These are phyloP conservation scores for Protophormia terraenovae DNA, from an alignment of 2,888 invertebrate genomes.

Conservation along the genomic window DNA sequence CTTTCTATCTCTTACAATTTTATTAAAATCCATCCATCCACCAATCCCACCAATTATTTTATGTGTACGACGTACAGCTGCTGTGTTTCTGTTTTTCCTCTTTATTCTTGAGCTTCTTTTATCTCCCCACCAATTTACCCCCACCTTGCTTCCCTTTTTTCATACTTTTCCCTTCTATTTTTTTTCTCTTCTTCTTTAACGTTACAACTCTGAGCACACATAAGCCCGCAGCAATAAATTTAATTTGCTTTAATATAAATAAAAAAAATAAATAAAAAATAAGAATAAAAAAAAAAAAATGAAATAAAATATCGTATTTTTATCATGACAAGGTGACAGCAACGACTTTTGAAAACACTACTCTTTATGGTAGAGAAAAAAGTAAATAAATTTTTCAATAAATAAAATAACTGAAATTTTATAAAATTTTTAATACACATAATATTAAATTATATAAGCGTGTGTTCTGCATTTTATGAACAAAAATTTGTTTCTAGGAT, in stretches of 20 bases:
- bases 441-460: too few relatives aligned
- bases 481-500: too few relatives aligned
- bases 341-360: slow-evolving; percentile 35
- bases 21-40: slow-evolving; percentile 34
- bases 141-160: slow-evolving; percentile 39
- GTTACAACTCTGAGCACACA: slow-evolving; percentile 70
- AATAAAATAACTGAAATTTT: too few relatives aligned
- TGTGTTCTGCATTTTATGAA: too few relatives aligned
- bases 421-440: too few relatives aligned
- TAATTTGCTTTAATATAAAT: slow-evolving; percentile 68
- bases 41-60: slow-evolving; percentile 42
- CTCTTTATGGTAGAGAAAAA: too few relatives aligned
- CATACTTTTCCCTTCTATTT: slow-evolving; percentile 17
- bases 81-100: slow-evolving; percentile 62
- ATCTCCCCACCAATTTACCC: slow-evolving; percentile 52
- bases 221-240: slow-evolving; percentile 70
- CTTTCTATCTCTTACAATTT: slow-evolving; percentile 44
- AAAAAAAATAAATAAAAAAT: slow-evolving; percentile 35
- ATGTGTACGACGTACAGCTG: slow-evolving; percentile 58
- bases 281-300: slow-evolving; percentile 59
- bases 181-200: slow-evolving; percentile 40
- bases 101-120: slow-evolving; percentile 64
- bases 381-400: too few relatives aligned
- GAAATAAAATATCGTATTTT: slow-evolving; percentile 72
- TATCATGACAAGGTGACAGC: slow-evolving; percentile 26